Evolutionary conservation across 2,797 vertebrate species (phyloP).

Genomic region (Etheostoma perlongum): DNA sequence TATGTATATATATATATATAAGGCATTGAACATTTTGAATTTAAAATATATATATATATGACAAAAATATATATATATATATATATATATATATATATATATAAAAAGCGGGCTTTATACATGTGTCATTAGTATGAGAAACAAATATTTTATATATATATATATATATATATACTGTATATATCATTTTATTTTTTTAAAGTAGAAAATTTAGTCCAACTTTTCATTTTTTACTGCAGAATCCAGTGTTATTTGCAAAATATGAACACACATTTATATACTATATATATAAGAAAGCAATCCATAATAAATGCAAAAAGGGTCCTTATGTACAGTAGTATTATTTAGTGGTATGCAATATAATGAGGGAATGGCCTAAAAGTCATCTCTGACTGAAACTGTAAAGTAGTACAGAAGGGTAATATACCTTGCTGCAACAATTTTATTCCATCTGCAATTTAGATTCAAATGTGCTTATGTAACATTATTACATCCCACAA

Average conservation of each 20-base stretch:
- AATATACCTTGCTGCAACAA: conserved; percentile 27
- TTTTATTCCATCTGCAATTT: conserved; percentile 56
- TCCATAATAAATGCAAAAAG: conserved; percentile 12
- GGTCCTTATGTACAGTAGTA: not conserved
- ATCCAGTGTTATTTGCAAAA: too few relatives aligned
- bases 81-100: too few relatives aligned
- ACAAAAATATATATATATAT: too few relatives aligned
- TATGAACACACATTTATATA: too few relatives aligned
- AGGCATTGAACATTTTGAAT: too few relatives aligned
- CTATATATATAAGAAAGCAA: too few relatives aligned
- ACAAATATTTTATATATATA: too few relatives aligned
- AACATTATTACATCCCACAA: conserved; percentile 39
- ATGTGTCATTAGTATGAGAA: too few relatives aligned
- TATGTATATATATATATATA: not conserved
- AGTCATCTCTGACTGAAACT: conserved; percentile 45
- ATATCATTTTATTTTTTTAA: conserved; percentile 15
- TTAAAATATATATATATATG: too few relatives aligned
- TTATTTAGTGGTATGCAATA: not conserved
- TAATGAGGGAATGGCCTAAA: conserved; percentile 40
- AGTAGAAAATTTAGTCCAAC: conserved; percentile 9
- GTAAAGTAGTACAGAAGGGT: conserved; percentile 45
- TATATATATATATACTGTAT: too few relatives aligned
- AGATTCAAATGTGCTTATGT: conserved; percentile 56
- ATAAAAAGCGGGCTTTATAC: too few relatives aligned
- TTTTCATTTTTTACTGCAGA: not conserved